Conservation (phyloP, 1,140 invertebrate species). For the Anastrepha ludens region DNA sequence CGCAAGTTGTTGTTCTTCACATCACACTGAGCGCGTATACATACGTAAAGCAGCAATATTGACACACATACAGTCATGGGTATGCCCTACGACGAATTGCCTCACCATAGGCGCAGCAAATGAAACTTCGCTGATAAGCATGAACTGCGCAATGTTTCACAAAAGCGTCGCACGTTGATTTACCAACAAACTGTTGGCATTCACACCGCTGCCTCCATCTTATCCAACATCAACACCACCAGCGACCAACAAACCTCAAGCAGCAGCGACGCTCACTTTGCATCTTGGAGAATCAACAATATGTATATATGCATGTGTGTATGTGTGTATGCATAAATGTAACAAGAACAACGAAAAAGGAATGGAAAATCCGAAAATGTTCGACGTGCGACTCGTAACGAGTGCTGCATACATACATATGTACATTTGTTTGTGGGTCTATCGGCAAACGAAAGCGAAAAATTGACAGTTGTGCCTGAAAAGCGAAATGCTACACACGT, state of each 20-base stretch:
- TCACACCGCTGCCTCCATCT: not conserved
- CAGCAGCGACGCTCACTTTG: not conserved
- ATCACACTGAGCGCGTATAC: not conserved
- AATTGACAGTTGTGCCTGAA: slow-evolving; percentile 46
- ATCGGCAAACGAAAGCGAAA: slow-evolving; percentile 34
- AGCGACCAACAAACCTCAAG: not conserved
- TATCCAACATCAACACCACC: not conserved
- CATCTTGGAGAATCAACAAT: slow-evolving; percentile 1
- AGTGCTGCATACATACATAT: not conserved
- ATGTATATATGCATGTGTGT: not conserved
- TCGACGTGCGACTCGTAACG: slow-evolving; percentile 3
- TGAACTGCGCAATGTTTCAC: not conserved
- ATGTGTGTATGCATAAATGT: not conserved
- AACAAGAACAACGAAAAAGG: not conserved
- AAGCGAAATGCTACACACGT: slow-evolving; percentile 32
- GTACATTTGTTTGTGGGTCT: not conserved
- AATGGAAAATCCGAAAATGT: slow-evolving; percentile 43
- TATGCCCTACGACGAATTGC: not conserved
- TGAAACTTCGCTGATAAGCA: not conserved
- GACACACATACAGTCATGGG: not conserved
- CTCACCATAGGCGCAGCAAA: not conserved
- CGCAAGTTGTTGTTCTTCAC: not conserved
- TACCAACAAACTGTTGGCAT: not conserved
- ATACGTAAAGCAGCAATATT: not conserved
- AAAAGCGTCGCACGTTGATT: not conserved